Percentiles rank a stretch among this genome's conserved stretches.
Conservation (phyloP, 2,888 invertebrate species). For the Spatulosminthurus flaviceps region DNA sequence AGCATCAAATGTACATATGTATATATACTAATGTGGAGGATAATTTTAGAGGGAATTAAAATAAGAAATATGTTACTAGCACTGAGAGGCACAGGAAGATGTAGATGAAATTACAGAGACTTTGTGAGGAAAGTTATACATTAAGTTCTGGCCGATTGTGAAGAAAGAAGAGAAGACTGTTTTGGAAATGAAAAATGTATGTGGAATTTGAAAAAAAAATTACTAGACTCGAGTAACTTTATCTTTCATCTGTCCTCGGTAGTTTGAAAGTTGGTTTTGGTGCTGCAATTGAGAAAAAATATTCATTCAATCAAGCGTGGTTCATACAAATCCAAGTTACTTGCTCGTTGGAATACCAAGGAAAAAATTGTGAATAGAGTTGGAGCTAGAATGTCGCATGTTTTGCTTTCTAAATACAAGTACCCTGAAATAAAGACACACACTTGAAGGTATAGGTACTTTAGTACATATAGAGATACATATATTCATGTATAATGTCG, state of each 20-base stretch:
- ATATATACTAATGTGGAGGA: too few relatives aligned
- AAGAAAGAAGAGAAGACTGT: not conserved
- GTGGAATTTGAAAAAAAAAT: not conserved
- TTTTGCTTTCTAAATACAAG: not conserved
- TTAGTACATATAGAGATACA: too few relatives aligned
- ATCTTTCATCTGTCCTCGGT: not conserved
- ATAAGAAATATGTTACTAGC: too few relatives aligned
- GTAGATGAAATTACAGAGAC: too few relatives aligned
- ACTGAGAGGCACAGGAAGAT: too few relatives aligned
- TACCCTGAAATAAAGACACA: not conserved
- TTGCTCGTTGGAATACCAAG: not conserved
- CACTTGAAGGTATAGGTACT: not conserved
- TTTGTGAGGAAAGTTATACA: too few relatives aligned
- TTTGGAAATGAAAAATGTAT: not conserved
- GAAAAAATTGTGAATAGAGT: not conserved
- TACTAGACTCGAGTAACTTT: not conserved
- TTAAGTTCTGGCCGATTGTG: too few relatives aligned
- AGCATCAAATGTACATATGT: too few relatives aligned
- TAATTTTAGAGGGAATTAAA: too few relatives aligned
- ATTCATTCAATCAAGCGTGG: slow-evolving; percentile 15
- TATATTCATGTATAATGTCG: too few relatives aligned
- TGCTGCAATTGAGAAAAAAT: not conserved
- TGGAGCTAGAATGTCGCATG: too few relatives aligned
- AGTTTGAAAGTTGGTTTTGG: not conserved
- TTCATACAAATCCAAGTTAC: not conserved